Evolutionary conservation across 1,140 invertebrate species (phyloP), one percentile per base, ranked within the genome.

Genomic region (Ctenoplectra terminalis): DNA sequence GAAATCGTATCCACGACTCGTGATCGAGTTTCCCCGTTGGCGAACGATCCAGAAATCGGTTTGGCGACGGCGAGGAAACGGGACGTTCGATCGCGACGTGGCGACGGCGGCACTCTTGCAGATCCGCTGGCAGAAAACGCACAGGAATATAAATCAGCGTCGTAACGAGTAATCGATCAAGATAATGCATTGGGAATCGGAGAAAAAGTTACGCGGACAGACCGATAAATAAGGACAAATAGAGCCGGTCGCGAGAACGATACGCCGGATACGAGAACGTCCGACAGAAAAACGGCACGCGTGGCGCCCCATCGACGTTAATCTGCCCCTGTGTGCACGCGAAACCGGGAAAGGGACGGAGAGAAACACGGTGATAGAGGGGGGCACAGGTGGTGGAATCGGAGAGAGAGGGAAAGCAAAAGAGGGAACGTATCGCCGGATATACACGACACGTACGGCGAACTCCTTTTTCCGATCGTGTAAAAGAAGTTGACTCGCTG

Each of bases 101-200:
- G 34, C 70, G 56, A 20, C 72, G 50, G 6, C 29, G 58, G 23
- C 20, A 46, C 71, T 26, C 61, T 40, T 1, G 60, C n/a, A 54
- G 63, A 29, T 61, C 43, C 67, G 15, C 40, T 9, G 63, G 64
- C 56, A 64, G 66, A 80, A 74, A 77, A 73, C 82, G 66, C 58
- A 60, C 60, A 67, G 77, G 84, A 88, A 86, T 89, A 86, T 86
- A 86, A 88, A 87, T 89, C 88, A 88, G 84, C 66, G 82, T 85
- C 79, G 84, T 89, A 87, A 78, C 84, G 76, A 81, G 85, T 87
- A 85, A 89, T 88, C 87, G 86, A 89, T 89, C 88, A 87, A 88
- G 85, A 80, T 82, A 84, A 87, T 88, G 79, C 81, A 83, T 83
- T 71, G 83, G 71, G 75, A 80, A 85, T 81, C 74, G 83, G 63